Evolutionary conservation across 2,888 invertebrate genomes (phyloP).

Genomic region (Chaitophorus viminalis): DNA sequence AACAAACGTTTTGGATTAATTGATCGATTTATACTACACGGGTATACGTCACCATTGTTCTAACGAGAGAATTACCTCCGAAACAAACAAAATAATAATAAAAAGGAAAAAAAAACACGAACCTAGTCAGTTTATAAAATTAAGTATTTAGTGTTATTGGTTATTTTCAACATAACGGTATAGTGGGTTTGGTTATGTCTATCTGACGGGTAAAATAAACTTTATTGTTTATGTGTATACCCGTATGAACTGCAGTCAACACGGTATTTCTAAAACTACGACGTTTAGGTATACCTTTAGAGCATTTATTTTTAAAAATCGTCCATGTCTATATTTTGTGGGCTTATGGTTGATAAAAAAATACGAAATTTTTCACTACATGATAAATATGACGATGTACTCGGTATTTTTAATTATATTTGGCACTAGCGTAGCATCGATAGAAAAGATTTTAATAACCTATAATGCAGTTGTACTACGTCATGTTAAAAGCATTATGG

Average conservation of each 20-base stretch:
- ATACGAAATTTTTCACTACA: too few species aligned
- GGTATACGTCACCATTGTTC: not conserved
- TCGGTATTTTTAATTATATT: too few species aligned
- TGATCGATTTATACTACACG: not conserved
- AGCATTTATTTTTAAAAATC: too few species aligned
- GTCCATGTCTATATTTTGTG: too few species aligned
- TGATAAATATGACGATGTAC: too few species aligned
- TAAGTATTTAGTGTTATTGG: not conserved
- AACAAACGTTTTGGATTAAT: constrained; percentile 3
- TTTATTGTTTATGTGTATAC: too few species aligned
- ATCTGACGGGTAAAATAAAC: not conserved
- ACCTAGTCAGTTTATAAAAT: not conserved
- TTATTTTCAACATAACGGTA: not conserved
- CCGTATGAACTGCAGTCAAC: too few species aligned
- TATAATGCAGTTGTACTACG: not conserved
- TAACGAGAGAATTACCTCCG: not conserved
- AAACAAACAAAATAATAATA: not conserved
- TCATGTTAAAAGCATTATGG: too few species aligned
- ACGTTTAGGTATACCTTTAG: too few species aligned
- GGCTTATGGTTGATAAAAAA: too few species aligned
- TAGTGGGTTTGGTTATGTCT: not conserved
- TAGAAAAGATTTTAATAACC: not conserved
- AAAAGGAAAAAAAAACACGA: not conserved
- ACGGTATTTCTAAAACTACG: too few species aligned
- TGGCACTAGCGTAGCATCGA: too few species aligned